A percentile compares a stretch with the other conserved stretches of the same genome.
Evolutionary conservation across 2,888 invertebrate species (phyloP).

Genomic region (Leptarthrus brevirostris): DNA sequence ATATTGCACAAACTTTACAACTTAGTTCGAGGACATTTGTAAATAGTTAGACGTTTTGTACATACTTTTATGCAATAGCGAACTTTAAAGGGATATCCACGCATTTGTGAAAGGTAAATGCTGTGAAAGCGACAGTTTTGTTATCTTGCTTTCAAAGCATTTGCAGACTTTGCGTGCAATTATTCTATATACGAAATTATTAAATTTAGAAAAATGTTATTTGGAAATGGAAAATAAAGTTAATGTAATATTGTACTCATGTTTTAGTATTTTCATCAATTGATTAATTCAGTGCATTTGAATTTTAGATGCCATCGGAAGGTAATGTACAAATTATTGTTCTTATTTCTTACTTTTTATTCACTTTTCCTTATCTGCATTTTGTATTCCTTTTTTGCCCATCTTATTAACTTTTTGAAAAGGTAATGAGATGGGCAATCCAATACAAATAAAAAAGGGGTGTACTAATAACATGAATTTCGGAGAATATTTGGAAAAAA

Average conservation of each 20-base stretch:
- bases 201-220: conserved; percentile 38
- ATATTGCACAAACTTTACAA: conserved; percentile 49
- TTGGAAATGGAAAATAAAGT: conserved; percentile 31
- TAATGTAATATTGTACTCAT: conserved; percentile 5
- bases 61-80: conserved; percentile 31
- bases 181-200: conserved; percentile 4
- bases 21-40: conserved; percentile 40
- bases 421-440: too few species aligned
- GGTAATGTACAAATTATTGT: too few species aligned
- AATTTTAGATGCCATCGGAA: too few species aligned
- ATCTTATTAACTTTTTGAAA: too few species aligned
- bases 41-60: conserved; percentile 46
- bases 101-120: neutral
- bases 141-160: conserved; percentile 7
- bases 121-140: neutral
- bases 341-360: too few species aligned
- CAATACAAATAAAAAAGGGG: too few species aligned
- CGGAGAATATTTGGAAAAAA: too few species aligned
- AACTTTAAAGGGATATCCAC: conserved; percentile 19
- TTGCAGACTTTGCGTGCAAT: neutral
- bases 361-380: too few species aligned
- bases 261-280: neutral
- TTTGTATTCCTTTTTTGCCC: too few species aligned
- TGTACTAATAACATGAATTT: too few species aligned
- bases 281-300: too few species aligned